These are phyloP conservation scores for Dolichopus griseipennis DNA, from an alignment of 2,888 invertebrate genomes.

Conservation along the genomic window DNA sequence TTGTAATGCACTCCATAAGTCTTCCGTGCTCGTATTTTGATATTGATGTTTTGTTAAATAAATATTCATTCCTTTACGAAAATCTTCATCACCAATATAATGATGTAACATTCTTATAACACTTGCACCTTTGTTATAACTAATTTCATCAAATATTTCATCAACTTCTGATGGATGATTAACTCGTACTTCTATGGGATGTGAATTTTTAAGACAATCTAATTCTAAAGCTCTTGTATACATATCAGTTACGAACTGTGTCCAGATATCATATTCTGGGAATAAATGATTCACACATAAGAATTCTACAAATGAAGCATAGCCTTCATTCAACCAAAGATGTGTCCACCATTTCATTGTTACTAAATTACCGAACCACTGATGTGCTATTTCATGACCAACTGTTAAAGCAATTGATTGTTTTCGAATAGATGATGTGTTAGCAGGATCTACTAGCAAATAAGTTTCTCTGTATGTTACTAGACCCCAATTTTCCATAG, in stretches of 20 bases:
- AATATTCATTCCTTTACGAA: constrained; percentile 82
- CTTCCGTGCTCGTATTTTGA: constrained; percentile 85
- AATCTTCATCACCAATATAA: constrained; percentile 88
- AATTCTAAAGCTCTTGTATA: constrained; percentile 75
- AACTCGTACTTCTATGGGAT: constrained; percentile 93
- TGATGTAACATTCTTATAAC: constrained; percentile 90
- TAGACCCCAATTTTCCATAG: constrained; percentile 98
- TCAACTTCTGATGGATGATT: constrained; percentile 91
- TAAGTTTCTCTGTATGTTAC: constrained; percentile 90
- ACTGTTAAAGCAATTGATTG: constrained; percentile 76
- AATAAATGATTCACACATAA: constrained; percentile 86
- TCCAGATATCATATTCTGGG: constrained; percentile 95
- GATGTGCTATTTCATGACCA: constrained; percentile 90
- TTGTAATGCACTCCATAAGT: constrained; percentile 84
- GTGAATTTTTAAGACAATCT: constrained; percentile 83
- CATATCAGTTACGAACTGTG: constrained; percentile 86
- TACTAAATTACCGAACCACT: constrained; percentile 97
- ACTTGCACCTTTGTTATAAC: constrained; percentile 92
- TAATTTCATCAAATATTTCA: constrained; percentile 96
- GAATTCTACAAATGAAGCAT: constrained; percentile 93
- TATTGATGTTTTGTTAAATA: constrained; percentile 84
- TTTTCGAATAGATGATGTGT: constrained; percentile 74
- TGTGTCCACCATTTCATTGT: constrained; percentile 99
- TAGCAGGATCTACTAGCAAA: constrained; percentile 79
- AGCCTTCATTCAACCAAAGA: constrained; percentile 93